Percentiles rank a stretch among this genome's conserved stretches.
Conservation (phyloP, 2,888 invertebrate genomes). For the Scaptomyza polygonia region DNA sequence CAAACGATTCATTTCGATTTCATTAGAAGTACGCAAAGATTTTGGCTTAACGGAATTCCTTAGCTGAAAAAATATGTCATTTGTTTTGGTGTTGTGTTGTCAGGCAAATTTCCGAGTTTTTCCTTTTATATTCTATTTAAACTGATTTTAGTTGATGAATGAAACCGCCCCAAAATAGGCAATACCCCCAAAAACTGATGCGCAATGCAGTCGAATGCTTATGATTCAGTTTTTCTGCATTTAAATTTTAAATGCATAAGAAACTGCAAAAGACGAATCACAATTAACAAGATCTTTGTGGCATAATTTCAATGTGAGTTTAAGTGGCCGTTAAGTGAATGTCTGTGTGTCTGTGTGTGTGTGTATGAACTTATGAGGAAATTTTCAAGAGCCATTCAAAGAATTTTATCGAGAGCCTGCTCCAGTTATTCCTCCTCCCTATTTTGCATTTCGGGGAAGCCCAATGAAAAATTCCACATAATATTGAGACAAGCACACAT, state of each 20-base stretch:
- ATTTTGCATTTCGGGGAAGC: constrained; percentile 31
- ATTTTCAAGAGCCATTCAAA: constrained; percentile 23
- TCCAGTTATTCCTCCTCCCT: constrained; percentile 8
- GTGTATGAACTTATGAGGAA: constrained; percentile 1
- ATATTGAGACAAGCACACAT: constrained; percentile 10
- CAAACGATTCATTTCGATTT: constrained; percentile 61
- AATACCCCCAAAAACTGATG: constrained; percentile 44
- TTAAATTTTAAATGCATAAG: not conserved
- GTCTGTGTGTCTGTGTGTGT: constrained; percentile 12
- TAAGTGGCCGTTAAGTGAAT: constrained; percentile 52
- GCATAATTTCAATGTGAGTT: constrained; percentile 44
- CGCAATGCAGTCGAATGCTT: constrained; percentile 35
- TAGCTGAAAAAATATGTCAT: constrained; percentile 42
- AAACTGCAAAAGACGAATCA: constrained; percentile 3
- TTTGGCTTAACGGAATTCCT: constrained; percentile 46
- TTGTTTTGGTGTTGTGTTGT: constrained; percentile 6
- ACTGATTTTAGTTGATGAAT: constrained; percentile 32
- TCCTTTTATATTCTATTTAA: constrained; percentile 15
- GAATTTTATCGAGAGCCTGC: constrained; percentile 36
- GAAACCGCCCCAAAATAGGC: constrained; percentile 70
- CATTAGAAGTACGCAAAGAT: constrained; percentile 44
- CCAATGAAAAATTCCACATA: constrained; percentile 12
- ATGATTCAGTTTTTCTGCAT: constrained; percentile 43
- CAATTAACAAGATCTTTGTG: constrained; percentile 57
- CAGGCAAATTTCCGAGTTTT: constrained; percentile 18